A percentile compares a stretch with the other conserved stretches of the same genome.
phyloP scores from a whole-genome alignment of 2,113 vertebrate genomes.

The Actinemys pallida region DNA sequence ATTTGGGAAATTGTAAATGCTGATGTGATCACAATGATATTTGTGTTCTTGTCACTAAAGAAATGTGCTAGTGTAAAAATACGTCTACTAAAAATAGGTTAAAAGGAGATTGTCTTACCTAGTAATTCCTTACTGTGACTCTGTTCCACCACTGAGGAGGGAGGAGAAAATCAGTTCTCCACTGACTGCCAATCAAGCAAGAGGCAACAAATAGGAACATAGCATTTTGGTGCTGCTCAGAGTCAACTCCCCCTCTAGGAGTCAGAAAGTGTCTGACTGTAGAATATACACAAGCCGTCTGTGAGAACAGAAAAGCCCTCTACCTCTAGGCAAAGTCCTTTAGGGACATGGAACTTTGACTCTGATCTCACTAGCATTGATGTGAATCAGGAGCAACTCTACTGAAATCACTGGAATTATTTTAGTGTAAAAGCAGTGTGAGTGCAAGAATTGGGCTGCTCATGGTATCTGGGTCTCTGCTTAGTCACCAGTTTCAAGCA shows the following conservation, averaged over 20 bases:
- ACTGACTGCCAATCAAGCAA: neutral
- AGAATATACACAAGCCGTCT: neutral
- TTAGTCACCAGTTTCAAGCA: neutral
- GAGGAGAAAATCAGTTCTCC: neutral
- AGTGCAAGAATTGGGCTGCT: neutral
- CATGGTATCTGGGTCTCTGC: neutral
- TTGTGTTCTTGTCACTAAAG: slow-evolving; percentile 41
- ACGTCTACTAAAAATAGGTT: neutral
- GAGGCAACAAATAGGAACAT: neutral
- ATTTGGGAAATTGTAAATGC: slow-evolving; percentile 69
- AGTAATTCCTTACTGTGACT: neutral
- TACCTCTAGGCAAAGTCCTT: neutral
- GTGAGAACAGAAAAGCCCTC: neutral
- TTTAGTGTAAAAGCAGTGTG: neutral
- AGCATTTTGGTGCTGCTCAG: neutral
- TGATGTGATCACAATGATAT: slow-evolving; percentile 56
- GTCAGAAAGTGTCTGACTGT: neutral
- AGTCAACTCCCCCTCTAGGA: neutral
- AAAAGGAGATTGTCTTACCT: neutral
- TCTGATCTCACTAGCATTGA: neutral
- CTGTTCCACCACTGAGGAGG: neutral
- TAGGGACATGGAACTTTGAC: neutral
- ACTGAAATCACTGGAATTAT: neutral
- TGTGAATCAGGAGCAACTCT: neutral
- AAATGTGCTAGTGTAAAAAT: neutral